Evolutionary conservation across 2,888 invertebrate genomes (phyloP), one percentile per base, ranked within the genome.

Genomic region (Lochmaea capreae): DNA sequence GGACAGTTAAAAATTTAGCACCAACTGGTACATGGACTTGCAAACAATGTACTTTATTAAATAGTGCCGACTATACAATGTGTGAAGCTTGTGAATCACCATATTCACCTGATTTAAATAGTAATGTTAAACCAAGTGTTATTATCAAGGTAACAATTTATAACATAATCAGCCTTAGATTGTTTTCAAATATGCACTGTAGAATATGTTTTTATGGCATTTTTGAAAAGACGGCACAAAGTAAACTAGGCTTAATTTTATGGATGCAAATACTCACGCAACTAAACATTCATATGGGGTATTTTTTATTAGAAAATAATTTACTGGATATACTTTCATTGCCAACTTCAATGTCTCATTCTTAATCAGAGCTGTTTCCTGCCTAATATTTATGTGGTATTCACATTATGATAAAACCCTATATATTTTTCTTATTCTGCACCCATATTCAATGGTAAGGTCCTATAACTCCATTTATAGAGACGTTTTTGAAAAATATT

Each of bases 1-100:
- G 86, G 85, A 83, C 83, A 67, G 79, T 83, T 22, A 85, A 84
- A 74, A 83, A 79, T 78, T 79, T 81, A 78, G 80, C 72, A 75
- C 78, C 82, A 71, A 78, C 80, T 74, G 72, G 78, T 73, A 90
- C 89, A 67, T 94, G 94, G 94, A 90, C 92, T 14, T 94, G 94
- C 83, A 90, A 90, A 79, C 90, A 93, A 81, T 95, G 95, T 84
- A 95, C 95, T 0, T 87, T 95, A 49, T 91, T 93, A 79, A 95
- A 95, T 87, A 89, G 91, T 67, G 90, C 90, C 0, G 89, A 90
- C 42, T 88, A 90, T 75, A 90, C 91, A 8, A 89, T 92, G 75
- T 95, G 95, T 85, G 93, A 93, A 81, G 93, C 94, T 0, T 95
- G 95, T 82, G 90, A 94, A 80, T 90, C 93, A 0, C 94, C 94